Evolutionary conservation across 2,888 invertebrate species (phyloP), one percentile per base, ranked within the genome.

Genomic region (Parthenolecanium corni): DNA sequence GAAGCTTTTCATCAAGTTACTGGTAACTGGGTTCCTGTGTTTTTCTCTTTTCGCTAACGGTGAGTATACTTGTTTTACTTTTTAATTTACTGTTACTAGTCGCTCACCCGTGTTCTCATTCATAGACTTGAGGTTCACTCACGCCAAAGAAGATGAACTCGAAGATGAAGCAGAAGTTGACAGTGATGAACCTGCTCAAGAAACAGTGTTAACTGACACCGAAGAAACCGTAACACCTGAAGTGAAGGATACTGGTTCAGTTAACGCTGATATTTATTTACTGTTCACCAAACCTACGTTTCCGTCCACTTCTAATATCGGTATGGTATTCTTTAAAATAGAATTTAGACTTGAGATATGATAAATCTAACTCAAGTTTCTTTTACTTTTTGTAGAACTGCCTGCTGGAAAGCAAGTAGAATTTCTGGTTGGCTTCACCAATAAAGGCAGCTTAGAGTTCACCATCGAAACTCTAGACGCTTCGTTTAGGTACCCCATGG

Each of bases 401-500:
- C 89, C 91, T 71, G 95, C 90, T 68, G 96, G 97, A 46, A 82
- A 84, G 70, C 82, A 91, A 52, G 94, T 95, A 0, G 93, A 95
- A 74, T 90, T 96, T 75, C 78, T 99, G 1, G 90, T 99, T 66
- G 96, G 97, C 21, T 96, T 99, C 76, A 82, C 84, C 62, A 98
- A 98, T 79, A 91, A 90, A 72, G 98, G 96, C 52, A 80, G 84
- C 65, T 83, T 86, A 69, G 92, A 95, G 69, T 95, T 96, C 72
- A 75, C 87, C 23, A 82, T 99, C 21, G 95, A 98, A 73, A 85
- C 87, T 5, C 80, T 97, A 72, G 97, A 97, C 71, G 95, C 96
- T 0, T 96, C 97, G 0, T 96, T 99, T 83, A 86, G 96, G 69
- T 98, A 97, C 73, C 96, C 97, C 9, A 90, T 95, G 87, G 97